phyloP scores from a whole-genome alignment of 2,888 invertebrate species.

The Drosophila prostipennis region DNA sequence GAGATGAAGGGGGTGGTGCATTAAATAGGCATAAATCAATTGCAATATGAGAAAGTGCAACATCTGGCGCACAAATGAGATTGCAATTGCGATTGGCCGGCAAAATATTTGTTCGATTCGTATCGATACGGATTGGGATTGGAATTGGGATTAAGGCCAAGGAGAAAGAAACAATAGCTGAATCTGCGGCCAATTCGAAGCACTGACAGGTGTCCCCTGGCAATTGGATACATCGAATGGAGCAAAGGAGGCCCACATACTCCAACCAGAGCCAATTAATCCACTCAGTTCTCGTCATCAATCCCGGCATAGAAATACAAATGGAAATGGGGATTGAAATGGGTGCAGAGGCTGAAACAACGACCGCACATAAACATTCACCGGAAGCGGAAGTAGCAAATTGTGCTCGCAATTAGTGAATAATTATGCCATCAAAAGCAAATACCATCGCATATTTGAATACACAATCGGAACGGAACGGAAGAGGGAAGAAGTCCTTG shows the following conservation, averaged over 20 bases:
- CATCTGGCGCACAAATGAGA: constrained; percentile 15
- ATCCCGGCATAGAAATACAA: not conserved
- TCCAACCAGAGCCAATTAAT: constrained; percentile 9
- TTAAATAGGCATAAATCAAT: constrained; percentile 62
- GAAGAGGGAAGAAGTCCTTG: not conserved
- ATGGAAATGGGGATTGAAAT: not conserved
- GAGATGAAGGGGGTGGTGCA: constrained; percentile 5
- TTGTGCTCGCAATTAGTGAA: constrained; percentile 61
- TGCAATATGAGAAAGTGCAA: constrained; percentile 21
- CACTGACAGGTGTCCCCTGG: constrained; percentile 62
- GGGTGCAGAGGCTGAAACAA: not conserved
- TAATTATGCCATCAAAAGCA: constrained; percentile 59
- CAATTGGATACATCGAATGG: not conserved
- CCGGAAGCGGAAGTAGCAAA: constrained; percentile 52
- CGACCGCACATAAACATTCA: constrained; percentile 12
- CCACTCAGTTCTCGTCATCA: not conserved
- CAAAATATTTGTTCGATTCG: constrained; percentile 24
- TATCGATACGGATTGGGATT: no score
- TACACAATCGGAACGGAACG: not conserved
- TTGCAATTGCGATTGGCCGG: constrained; percentile 24
- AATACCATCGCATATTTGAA: not conserved
- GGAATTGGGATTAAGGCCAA: constrained; percentile 26
- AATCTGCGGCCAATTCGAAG: constrained; percentile 22
- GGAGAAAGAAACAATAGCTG: constrained; percentile 8
- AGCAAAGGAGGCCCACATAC: no score